Evolutionary conservation across 2,113 vertebrate genomes (phyloP).

Genomic region (Lynx canadensis): DNA sequence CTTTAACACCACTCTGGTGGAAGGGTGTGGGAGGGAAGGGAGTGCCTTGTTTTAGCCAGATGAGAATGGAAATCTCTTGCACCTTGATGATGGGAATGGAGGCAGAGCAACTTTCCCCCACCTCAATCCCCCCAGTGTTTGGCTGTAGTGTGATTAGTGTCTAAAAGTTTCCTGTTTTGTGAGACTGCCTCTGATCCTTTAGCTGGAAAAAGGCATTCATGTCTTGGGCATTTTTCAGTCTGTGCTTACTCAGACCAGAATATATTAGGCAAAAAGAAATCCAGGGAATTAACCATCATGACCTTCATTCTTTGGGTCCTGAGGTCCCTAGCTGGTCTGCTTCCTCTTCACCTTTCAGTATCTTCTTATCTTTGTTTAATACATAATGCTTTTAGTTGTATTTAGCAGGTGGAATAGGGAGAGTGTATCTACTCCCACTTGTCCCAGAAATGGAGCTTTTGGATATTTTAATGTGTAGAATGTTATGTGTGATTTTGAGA

Average conservation of each 20-base stretch:
- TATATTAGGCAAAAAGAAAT: neutral
- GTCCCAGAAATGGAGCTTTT: neutral
- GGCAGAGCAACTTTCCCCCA: neutral
- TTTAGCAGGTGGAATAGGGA: neutral
- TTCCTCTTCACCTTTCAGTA: neutral
- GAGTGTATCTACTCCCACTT: neutral
- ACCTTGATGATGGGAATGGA: neutral
- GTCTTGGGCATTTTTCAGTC: neutral
- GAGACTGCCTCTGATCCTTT: neutral
- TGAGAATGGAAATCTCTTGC: neutral
- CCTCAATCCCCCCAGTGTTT: neutral
- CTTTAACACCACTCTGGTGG: neutral
- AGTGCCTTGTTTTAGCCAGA: neutral
- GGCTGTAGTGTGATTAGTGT: neutral
- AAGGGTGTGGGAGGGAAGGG: neutral
- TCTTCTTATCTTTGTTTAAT: neutral
- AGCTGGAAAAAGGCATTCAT: neutral
- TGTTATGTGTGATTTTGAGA: neutral
- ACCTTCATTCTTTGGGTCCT: neutral
- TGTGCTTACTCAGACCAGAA: neutral
- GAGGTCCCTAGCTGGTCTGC: neutral
- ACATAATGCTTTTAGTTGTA: neutral
- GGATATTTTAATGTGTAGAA: slow-evolving; percentile 27
- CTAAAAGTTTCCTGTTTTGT: slow-evolving; percentile 1
- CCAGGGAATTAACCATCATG: neutral